Evolutionary conservation across 2,888 invertebrate genomes (phyloP), one percentile per base, ranked within the genome.

Genomic region (Raillietiella orientalis): DNA sequence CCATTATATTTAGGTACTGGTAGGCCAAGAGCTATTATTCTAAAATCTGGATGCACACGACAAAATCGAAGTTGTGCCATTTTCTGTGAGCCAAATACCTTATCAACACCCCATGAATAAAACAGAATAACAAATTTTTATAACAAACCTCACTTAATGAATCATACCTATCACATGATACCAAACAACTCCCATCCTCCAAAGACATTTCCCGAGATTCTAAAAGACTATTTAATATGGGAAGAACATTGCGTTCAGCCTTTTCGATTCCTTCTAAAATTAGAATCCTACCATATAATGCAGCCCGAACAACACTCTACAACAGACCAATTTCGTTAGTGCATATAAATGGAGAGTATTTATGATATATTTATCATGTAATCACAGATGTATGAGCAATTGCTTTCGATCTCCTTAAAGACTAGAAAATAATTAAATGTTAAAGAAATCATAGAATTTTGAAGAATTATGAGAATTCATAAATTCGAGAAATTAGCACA

Each of bases 191-290:
- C 0, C 93, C 93, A 52, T 90, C 90, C 50, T 93, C 90, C 31
- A 93, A 53, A 47, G 90, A 82, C 87, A 93, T 90, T 50, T 93
- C 93, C 29, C 90, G 57, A 47, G 93, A 93, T 50, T 93, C 90
- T 27, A 93, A 50, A 28, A 93, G 54, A 51, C 93, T 93, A 47
- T 93, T 93, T 21, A 93, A 52, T 24, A 93, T 72, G 17, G 90
- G 90, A 31, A 93, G 50, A 21, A 93, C 90, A 53, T 93, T 93
- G 25, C 90, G 56, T 44, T 93, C 93, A 0, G 87, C 84, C 44
- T 90, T 87, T 52, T 93, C 90, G 28, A 93, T 77, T 2, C 90
- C 93, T 46, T 93, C 90, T 29, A 93, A 52, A 3, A 93, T 57
- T 10, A 93, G 53, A 8, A 87, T 59, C 24, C 87, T 56, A 1